Base-by-base conservation (phyloP, 2,888 invertebrate species). In the Corbicula japonica region DNA sequence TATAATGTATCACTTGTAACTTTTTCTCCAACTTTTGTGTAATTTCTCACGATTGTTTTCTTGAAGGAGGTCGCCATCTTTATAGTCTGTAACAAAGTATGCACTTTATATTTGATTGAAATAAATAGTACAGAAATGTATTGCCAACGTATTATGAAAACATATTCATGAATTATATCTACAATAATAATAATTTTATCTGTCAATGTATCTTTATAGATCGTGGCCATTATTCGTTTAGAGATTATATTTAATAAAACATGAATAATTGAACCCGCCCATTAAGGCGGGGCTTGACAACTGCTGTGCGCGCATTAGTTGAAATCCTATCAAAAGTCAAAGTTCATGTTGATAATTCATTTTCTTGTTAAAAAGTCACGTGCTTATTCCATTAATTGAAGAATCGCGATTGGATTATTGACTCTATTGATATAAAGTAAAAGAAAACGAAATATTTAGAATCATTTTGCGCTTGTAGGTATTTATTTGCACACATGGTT, bases 1-100 rank as follows among this genome's bases (percentile, higher is more conserved):
- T 98, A 98, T 80, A 96, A 92, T 85, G 95, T 95, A 94, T 98
- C 98, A 32, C 96, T 95, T 1, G 97, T 97, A 71, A 96, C 93
- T 85, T 96, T 95, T 60, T 96, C 95, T 0, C 95, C 95, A 63
- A 95, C 94, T 92, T 96, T 96, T 85, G 96, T 95, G 91, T 95
- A 96, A 32, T 95, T 94, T 89, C 96, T 95, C 68, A 90, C 85
- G 44, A 77, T 61, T 21, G 96, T 95, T 94, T 95, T 96, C 93
- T 97, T 97, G 92, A 96, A 96, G 75, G 94, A 93, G 85, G 94
- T 93, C 95, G 91, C 91, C 92, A 92, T 92, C 72, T 92, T 58
- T 46, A 28, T 62, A 65, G n/a, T 62, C 71, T 72, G 32, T 63
- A 72, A 30, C 26, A 41, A 35, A 56, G 34, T 32, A 1, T 15